phyloP scores from a whole-genome alignment of 2,797 vertebrate species.

The Sebastes umbrosus region DNA sequence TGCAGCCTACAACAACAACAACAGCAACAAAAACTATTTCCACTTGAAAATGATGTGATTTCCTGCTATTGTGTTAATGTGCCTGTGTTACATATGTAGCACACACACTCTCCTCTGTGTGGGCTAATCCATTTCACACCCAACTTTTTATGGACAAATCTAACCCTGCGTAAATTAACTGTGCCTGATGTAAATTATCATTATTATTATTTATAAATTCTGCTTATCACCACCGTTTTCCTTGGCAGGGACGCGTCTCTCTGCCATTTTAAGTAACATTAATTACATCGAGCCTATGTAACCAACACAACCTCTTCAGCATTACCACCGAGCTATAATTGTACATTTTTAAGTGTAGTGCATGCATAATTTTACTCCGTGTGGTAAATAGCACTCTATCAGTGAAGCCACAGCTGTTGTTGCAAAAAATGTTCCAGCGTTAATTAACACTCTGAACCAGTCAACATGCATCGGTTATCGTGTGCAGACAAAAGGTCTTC shows the following conservation, averaged over 20 bases:
- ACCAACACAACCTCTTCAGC: constrained; percentile 67
- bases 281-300: constrained; percentile 63
- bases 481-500: not conserved
- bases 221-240: constrained; percentile 31
- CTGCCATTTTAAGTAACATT: constrained; percentile 70
- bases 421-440: constrained; percentile 25
- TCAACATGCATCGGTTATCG: not conserved
- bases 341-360: constrained; percentile 66
- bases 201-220: constrained; percentile 29
- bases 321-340: constrained; percentile 69
- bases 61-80: not conserved
- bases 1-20: not conserved
- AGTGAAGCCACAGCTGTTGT: constrained; percentile 12
- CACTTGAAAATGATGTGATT: not conserved
- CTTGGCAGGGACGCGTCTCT: constrained; percentile 20
- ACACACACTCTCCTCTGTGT: not conserved
- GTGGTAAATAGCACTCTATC: constrained; percentile 62
- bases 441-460: constrained; percentile 21
- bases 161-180: constrained; percentile 46
- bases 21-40: not conserved
- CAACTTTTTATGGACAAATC: constrained; percentile 49
- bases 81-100: not conserved
- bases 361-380: constrained; percentile 73
- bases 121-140: constrained; percentile 12
- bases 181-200: constrained; percentile 21